phyloP scores from a whole-genome alignment of 1,140 invertebrate genomes.

The Drosophila ananassae region DNA sequence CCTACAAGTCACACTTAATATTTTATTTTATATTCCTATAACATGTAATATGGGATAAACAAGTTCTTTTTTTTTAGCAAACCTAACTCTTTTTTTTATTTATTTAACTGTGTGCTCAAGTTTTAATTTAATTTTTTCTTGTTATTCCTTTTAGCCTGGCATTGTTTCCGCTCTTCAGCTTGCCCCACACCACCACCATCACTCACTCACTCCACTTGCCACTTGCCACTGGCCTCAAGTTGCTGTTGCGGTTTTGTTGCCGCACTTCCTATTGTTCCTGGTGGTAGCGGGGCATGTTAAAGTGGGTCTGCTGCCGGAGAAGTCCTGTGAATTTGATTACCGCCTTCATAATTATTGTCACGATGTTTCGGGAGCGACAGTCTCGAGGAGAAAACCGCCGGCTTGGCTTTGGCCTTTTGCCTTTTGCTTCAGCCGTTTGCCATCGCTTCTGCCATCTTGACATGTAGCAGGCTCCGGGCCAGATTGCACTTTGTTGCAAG shows the following conservation, averaged over 20 bases:
- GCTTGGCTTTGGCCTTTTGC: slow-evolving; percentile 51
- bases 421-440: slow-evolving; percentile 50
- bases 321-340: slow-evolving; percentile 71
- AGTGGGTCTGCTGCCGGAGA: slow-evolving; percentile 55
- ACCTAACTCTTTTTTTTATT: slow-evolving; percentile 46
- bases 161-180: slow-evolving; percentile 65
- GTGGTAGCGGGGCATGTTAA: slow-evolving; percentile 68
- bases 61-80: slow-evolving; percentile 7
- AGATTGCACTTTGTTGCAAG: slow-evolving; percentile 71
- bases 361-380: slow-evolving; percentile 30
- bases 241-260: slow-evolving; percentile 71
- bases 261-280: slow-evolving; percentile 71
- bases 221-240: slow-evolving; percentile 65
- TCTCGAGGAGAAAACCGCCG: not conserved
- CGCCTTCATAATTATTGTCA: slow-evolving; percentile 74
- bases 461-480: slow-evolving; percentile 37
- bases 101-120: slow-evolving; percentile 70
- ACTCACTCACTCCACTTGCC: slow-evolving; percentile 2
- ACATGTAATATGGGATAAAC: not conserved
- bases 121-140: slow-evolving; percentile 73
- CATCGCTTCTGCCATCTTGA: slow-evolving; percentile 29
- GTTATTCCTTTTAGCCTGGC: slow-evolving; percentile 50
- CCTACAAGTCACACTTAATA: no score
- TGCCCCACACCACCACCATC: not conserved
- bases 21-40: not conserved